Percentiles rank a stretch among this genome's conserved stretches.
These are phyloP conservation scores for Nanger granti DNA, from an alignment of 2,113 vertebrate genomes.

Conservation along the genomic window DNA sequence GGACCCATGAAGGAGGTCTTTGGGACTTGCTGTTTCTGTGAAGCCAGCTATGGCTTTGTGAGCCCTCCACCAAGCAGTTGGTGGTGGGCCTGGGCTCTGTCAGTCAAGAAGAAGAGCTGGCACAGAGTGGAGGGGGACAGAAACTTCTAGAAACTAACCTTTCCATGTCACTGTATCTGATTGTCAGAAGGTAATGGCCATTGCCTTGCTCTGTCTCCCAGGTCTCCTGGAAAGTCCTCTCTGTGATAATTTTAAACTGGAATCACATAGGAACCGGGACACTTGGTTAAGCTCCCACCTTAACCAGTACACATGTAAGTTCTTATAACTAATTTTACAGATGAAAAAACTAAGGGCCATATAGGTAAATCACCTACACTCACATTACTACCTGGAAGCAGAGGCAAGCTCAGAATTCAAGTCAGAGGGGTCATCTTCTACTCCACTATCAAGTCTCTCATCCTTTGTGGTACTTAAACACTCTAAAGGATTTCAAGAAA, in stretches of 20 bases:
- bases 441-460: not conserved
- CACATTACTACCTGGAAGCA: not conserved
- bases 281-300: not conserved
- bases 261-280: not conserved
- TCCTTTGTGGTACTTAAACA: not conserved
- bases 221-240: not conserved
- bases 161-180: not conserved
- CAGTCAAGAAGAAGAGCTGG: not conserved
- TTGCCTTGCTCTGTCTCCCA: not conserved
- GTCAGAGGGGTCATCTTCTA: not conserved
- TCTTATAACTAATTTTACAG: not conserved
- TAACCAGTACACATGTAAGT: not conserved
- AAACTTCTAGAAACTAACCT: not conserved
- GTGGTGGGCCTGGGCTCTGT: not conserved
- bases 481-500: not conserved
- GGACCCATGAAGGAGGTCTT: not conserved
- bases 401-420: not conserved
- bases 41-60: not conserved
- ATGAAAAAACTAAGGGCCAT: not conserved
- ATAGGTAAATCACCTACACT: not conserved
- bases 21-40: not conserved
- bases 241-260: not conserved
- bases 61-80: not conserved
- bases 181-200: not conserved
- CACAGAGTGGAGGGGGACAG: not conserved